phyloP scores from a whole-genome alignment of 2,113 vertebrate species.

The Leuciscus idus region DNA sequence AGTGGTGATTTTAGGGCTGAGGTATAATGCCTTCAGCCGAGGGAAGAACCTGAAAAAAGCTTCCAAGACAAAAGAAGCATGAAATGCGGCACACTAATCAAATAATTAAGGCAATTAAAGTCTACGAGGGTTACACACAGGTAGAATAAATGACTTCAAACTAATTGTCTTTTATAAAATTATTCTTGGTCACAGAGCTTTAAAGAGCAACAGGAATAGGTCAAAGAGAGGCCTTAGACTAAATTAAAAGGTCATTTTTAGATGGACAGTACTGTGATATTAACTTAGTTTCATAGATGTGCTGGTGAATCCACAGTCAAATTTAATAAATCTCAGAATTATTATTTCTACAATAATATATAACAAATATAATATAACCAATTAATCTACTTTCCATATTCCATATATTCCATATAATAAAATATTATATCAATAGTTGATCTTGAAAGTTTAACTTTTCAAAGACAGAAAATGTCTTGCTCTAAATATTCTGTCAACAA shows the following conservation, averaged over 20 bases:
- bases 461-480: neutral
- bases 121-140: constrained; percentile 29
- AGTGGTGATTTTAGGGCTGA: neutral
- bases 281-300: constrained; percentile 1
- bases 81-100: constrained; percentile 42
- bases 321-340: neutral
- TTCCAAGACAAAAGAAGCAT: constrained; percentile 25
- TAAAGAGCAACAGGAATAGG: constrained; percentile 40
- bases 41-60: neutral
- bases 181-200: constrained; percentile 42
- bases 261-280: constrained; percentile 22
- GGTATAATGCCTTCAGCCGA: neutral
- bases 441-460: neutral
- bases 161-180: constrained; percentile 38
- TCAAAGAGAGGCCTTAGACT: neutral
- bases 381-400: neutral
- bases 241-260: constrained; percentile 20
- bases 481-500: neutral
- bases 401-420: no score
- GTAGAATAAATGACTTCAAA: constrained; percentile 43
- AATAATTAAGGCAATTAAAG: constrained; percentile 56
- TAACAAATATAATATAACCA: neutral
- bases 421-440: neutral
- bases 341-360: neutral
- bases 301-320: neutral